Conservation (phyloP, 2,888 invertebrate species). For the Dynastes tityus region DNA sequence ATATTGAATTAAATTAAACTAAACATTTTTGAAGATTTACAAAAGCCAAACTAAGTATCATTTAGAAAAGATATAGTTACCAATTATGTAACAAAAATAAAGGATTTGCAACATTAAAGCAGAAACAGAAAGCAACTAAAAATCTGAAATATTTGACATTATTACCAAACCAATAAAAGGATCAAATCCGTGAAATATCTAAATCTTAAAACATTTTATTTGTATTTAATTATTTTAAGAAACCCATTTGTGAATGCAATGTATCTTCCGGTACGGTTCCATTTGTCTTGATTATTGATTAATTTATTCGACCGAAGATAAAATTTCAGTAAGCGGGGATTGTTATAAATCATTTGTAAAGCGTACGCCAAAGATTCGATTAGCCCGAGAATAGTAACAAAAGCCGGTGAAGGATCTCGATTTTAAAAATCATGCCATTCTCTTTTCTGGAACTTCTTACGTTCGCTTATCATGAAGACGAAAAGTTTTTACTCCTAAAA, state of each 20-base stretch:
- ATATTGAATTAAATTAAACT: no score
- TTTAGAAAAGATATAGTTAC: no score
- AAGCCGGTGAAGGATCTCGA: conserved; percentile 2
- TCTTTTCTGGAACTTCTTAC: background rate
- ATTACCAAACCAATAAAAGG: no score
- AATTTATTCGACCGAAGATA: background rate
- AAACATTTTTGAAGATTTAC: no score
- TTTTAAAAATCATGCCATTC: background rate
- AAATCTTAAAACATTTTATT: background rate
- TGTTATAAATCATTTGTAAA: conserved; percentile 20
- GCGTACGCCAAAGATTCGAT: conserved; percentile 19
- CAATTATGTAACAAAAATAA: no score
- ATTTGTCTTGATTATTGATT: background rate
- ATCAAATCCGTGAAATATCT: no score
- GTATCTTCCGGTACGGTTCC: background rate
- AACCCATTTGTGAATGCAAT: background rate
- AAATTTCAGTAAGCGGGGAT: conserved; percentile 4
- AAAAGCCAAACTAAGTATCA: no score
- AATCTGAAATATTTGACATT: no score
- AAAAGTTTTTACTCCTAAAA: conserved; percentile 19
- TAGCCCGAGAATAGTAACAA: conserved; percentile 22
- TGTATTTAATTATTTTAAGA: background rate
- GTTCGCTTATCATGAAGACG: background rate
- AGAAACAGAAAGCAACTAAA: no score
- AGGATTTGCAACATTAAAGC: no score